A percentile compares a stretch with the other conserved stretches of the same genome.
These are phyloP conservation scores for Lysandra bellargus DNA, from an alignment of 2,888 invertebrate species.

Conservation along the genomic window DNA sequence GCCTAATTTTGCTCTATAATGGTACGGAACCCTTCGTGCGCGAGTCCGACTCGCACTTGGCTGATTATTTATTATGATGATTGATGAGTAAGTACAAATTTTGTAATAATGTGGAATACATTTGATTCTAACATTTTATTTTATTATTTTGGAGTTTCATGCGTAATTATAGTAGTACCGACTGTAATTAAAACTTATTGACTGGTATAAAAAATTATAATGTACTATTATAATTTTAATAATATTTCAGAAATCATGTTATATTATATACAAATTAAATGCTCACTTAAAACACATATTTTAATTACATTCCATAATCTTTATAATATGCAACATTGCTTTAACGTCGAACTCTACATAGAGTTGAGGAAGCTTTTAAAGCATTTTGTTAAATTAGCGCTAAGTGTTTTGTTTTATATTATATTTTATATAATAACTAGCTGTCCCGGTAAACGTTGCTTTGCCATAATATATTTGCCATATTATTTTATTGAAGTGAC, in stretches of 20 bases:
- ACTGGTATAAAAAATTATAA: background rate
- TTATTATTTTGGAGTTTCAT: background rate
- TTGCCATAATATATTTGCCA: too few species aligned
- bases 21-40: too few species aligned
- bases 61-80: too few species aligned
- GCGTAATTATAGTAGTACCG: background rate
- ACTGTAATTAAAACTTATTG: background rate
- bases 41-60: too few species aligned
- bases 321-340: background rate
- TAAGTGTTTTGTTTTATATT: background rate
- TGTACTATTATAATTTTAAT: background rate
- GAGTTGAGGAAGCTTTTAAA: background rate
- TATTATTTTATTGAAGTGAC: too few species aligned
- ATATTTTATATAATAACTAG: background rate
- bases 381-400: background rate
- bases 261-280: background rate
- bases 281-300: too few species aligned
- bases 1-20: too few species aligned
- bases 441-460: too few species aligned
- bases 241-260: background rate
- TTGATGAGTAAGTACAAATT: too few species aligned
- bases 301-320: background rate
- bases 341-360: background rate
- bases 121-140: background rate
- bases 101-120: too few species aligned